Base-by-base conservation (phyloP, 2,888 invertebrate species). In the Caenorhabditis uteleia region DNA sequence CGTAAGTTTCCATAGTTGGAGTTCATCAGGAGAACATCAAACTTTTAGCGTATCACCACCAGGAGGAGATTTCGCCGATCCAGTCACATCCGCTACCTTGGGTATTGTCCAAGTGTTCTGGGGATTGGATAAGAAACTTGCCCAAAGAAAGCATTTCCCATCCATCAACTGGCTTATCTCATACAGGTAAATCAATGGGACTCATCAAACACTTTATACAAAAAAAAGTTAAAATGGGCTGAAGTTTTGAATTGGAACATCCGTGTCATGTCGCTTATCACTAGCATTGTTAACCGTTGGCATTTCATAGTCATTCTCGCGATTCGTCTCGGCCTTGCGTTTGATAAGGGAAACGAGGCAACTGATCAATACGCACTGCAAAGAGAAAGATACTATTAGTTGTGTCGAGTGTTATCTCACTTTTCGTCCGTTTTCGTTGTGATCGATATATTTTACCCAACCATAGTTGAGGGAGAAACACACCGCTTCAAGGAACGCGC, bases 91-190 rank as follows among this genome's bases (percentile, higher is more conserved):
- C 0, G 97, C 98, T 61, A 99, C 98, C 16, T 89, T 99, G 67
- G 92, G 82, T 70, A 97, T 98, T 85, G 95, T 95, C 65, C 95
- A 97, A 86, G 65, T 65, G 55, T 81, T 81, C 71, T 81, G 82
- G 82, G 82, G 82, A 58, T 65, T 81, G 48, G 82, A 81, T 58
- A 82, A 81, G 72, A 82, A 81, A 56, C 70, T 81, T 44, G 82
- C 82, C 1, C 98, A 99, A 87, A 89, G 98, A 78, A 98, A 98
- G 86, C 98, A 98, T 87, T 98, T 98, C 89, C 98, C 98, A 64
- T 95, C 95, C 77, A 94, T 98, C 87, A 99, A 98, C 87, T 99
- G 98, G 98, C 90, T 98, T 81, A 97, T 98, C 86, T 95, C 95
- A 1, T 93, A 93, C 89, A 48, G 48, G 48, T 48, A 25, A 34